phyloP scores from a whole-genome alignment of 1,140 invertebrate species.

The Drosophila bipectinata region DNA sequence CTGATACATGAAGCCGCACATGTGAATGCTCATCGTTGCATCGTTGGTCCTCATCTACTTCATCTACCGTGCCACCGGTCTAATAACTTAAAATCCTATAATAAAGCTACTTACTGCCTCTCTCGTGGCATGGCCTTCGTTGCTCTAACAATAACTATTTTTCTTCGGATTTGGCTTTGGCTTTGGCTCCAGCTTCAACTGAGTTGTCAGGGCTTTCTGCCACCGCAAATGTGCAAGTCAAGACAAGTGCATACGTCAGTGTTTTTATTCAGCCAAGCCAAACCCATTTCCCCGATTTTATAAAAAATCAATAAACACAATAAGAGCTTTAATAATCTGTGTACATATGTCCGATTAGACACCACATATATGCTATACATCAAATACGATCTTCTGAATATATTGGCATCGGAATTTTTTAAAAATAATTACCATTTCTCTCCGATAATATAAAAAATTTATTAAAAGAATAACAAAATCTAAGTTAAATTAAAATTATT shows the following conservation, averaged over 20 bases:
- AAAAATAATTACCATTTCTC: too few species aligned
- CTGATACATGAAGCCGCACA: slow-evolving; percentile 44
- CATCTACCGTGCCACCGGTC: slow-evolving; percentile 18
- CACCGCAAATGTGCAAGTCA: slow-evolving; percentile 67
- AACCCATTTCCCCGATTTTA: not conserved
- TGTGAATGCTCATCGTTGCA: slow-evolving; percentile 42
- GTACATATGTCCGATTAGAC: too few species aligned
- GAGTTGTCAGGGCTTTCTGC: slow-evolving; percentile 55
- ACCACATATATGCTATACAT: too few species aligned
- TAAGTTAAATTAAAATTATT: too few species aligned
- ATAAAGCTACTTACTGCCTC: slow-evolving; percentile 74
- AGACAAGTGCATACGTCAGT: slow-evolving; percentile 73
- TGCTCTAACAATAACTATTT: slow-evolving; percentile 69
- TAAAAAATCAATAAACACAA: not conserved
- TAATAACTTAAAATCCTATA: slow-evolving; percentile 80
- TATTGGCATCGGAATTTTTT: too few species aligned
- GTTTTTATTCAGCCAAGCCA: slow-evolving; percentile 38
- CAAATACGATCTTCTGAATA: too few species aligned
- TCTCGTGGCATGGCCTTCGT: slow-evolving; percentile 19
- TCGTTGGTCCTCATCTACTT: not conserved
- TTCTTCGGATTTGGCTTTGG: slow-evolving; percentile 64
- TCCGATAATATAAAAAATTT: too few species aligned
- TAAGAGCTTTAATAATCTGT: too few species aligned
- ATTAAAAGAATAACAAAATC: too few species aligned
- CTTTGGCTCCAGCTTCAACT: slow-evolving; percentile 45